Percentiles rank a stretch among this genome's conserved stretches.
Evolutionary conservation across 2,797 vertebrate species (phyloP).

Genomic region (Brachymystax lenok): DNA sequence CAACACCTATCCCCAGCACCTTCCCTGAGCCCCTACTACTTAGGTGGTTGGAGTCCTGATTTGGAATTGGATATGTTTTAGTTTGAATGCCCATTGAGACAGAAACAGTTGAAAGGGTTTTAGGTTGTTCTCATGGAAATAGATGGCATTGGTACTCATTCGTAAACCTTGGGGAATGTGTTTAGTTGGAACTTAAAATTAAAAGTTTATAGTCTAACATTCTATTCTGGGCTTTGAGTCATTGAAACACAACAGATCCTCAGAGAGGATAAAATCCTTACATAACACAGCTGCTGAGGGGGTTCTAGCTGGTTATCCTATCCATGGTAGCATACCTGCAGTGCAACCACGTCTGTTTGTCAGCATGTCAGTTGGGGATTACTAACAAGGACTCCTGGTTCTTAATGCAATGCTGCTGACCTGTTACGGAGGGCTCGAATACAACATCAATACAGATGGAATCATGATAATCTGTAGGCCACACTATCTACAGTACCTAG

Average conservation of each 20-base stretch:
- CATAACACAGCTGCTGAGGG: slow-evolving; percentile 63
- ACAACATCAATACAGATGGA: too few relatives aligned
- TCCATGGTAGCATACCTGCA: too few relatives aligned
- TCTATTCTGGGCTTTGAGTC: slow-evolving; percentile 63
- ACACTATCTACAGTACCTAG: too few relatives aligned
- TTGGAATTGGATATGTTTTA: too few relatives aligned
- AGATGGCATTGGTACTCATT: background rate
- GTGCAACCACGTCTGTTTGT: too few relatives aligned
- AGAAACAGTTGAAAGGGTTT: background rate
- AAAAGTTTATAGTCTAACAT: background rate
- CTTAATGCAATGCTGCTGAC: slow-evolving; percentile 42
- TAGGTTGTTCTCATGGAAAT: background rate
- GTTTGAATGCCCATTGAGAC: background rate
- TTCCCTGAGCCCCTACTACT: too few relatives aligned
- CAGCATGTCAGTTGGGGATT: too few relatives aligned
- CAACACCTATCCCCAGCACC: too few relatives aligned
- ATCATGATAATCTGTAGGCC: too few relatives aligned
- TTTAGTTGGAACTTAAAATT: background rate
- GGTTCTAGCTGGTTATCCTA: too few relatives aligned
- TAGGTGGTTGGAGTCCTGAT: too few relatives aligned
- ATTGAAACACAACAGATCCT: slow-evolving; percentile 60
- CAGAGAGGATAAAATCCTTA: slow-evolving; percentile 33
- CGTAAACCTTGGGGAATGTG: background rate
- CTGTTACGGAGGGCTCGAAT: slow-evolving; percentile 28
- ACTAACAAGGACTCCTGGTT: too few relatives aligned